These are phyloP conservation scores for Eira barbara DNA, from an alignment of 2,113 vertebrate genomes.

Conservation along the genomic window DNA sequence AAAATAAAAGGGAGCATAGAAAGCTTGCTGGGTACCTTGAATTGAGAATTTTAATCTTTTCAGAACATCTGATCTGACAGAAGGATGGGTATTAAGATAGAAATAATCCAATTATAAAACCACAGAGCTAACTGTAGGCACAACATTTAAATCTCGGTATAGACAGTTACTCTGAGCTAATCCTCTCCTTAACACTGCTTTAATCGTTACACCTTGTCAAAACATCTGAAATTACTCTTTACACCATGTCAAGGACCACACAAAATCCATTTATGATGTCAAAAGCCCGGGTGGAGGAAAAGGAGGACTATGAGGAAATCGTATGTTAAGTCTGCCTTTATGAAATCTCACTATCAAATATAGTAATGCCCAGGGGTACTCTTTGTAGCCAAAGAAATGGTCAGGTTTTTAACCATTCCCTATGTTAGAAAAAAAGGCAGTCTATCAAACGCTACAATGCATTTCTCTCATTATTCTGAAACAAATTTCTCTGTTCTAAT, in stretches of 20 bases:
- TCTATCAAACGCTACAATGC: background rate
- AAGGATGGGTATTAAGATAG: background rate
- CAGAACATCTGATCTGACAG: background rate
- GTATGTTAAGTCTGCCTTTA: background rate
- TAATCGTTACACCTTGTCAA: background rate
- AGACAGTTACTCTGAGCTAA: background rate
- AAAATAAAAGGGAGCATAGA: background rate
- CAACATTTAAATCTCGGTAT: background rate
- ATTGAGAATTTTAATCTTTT: background rate
- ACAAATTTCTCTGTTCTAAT: background rate
- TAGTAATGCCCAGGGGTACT: background rate
- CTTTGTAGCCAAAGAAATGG: background rate
- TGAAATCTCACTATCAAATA: background rate
- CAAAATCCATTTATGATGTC: background rate
- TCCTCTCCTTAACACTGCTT: background rate
- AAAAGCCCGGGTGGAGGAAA: background rate
- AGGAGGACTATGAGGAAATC: background rate
- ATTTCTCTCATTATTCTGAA: background rate
- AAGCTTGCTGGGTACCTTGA: background rate
- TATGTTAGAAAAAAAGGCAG: background rate
- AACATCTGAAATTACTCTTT: background rate
- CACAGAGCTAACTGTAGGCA: background rate
- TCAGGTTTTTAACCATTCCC: background rate
- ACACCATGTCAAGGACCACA: background rate
- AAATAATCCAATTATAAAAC: slow-evolving; percentile 32